Evolutionary conservation across 1,140 invertebrate genomes (phyloP), one percentile per base, ranked within the genome.

Genomic region (Ganaspis sp.): DNA sequence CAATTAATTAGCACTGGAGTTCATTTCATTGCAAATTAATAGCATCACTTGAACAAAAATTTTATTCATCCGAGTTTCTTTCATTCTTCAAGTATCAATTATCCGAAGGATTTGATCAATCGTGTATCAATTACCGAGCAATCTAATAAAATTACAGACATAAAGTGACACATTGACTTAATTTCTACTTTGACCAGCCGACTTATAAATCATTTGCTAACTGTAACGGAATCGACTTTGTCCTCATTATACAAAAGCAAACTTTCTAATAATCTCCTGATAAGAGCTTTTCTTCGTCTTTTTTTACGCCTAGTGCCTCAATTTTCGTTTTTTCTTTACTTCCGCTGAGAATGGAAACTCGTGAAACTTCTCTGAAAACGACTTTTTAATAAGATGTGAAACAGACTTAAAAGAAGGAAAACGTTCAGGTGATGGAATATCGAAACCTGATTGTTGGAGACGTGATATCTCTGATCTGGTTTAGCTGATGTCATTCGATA

Each of bases 161-260:
- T 64, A 64, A 64, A 64, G 21, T 64, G 58, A 64, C 58, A 64
- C 58, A 64, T 64, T 23, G 23, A 29, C 58, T 64, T 29, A 64
- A 64, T 64, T 64, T 29, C 26, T 29, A 34, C 58, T 64, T 64
- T 64, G 58, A 29, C 23, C 58, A 64, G 4, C 58, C 58, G 58
- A 26, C 26, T 64, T 29, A 64, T 64, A 64, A 64, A 64, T 64
- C 58, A 64, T 64, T 29, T 64, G 12, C 58, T 26, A 29, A 64
- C 58, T 64, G 26, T 64, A 64, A 64, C 58, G 58, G 58, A 64
- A 64, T 64, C 21, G 58, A 64, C 26, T 64, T 64, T 64, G 58
- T 64, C 58, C 58, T 29, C 58, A 64, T 29, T 64, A 29, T 29
- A 64, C 21, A 64, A 64, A 34, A 34, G 26, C 23, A 64, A 64